These are phyloP conservation scores for Agapornis roseicollis DNA, from an alignment of 2,113 vertebrate genomes.

Conservation along the genomic window DNA sequence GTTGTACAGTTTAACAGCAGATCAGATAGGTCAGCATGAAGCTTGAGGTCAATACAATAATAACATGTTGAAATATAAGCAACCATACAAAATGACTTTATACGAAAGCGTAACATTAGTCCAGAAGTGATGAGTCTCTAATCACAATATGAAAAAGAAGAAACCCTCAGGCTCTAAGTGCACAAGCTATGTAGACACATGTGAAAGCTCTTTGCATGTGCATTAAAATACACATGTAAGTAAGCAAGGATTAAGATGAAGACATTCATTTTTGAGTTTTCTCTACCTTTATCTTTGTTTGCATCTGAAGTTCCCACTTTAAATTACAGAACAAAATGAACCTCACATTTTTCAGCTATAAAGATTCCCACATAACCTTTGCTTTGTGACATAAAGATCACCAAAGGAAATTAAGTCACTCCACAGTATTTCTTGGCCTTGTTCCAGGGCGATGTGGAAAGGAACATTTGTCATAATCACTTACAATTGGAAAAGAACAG, in stretches of 20 bases:
- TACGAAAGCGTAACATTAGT: background rate
- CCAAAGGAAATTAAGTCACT: conserved; percentile 11
- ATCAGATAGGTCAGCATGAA: background rate
- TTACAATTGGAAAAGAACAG: background rate
- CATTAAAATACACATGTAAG: background rate
- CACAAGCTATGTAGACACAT: background rate
- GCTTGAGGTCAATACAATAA: conserved; percentile 5
- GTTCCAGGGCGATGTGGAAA: background rate
- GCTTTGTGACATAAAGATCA: background rate
- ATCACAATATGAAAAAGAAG: background rate
- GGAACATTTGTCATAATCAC: conserved; percentile 3
- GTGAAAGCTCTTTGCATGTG: background rate
- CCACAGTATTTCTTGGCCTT: background rate
- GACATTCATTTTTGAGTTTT: background rate
- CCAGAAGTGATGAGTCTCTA: background rate
- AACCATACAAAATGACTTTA: background rate
- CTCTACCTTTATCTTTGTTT: background rate
- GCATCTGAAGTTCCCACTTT: background rate
- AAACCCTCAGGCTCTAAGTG: background rate
- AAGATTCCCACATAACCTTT: background rate
- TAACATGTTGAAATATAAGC: background rate
- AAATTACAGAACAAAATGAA: background rate
- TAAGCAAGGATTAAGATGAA: background rate
- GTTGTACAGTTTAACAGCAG: background rate
- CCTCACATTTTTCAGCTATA: background rate